These are phyloP conservation scores for Dinoponera quadriceps DNA, from an alignment of 1,140 invertebrate genomes.

Conservation along the genomic window DNA sequence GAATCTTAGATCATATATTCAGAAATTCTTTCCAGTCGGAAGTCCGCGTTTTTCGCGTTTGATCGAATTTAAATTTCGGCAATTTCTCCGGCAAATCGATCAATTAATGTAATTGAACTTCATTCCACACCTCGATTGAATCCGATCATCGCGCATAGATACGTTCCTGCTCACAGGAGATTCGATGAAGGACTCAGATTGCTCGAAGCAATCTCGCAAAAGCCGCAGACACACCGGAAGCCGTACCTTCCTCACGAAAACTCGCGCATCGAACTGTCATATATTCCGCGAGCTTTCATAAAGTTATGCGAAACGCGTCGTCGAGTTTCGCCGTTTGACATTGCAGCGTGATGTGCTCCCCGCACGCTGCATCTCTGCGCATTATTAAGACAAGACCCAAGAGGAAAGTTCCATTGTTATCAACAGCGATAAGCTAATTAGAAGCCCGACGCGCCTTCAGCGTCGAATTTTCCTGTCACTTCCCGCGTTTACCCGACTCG, in stretches of 20 bases:
- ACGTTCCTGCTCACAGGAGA: not conserved
- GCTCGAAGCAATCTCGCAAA: slow-evolving; percentile 22
- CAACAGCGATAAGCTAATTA: slow-evolving; percentile 46
- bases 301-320: slow-evolving; percentile 46
- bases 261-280: slow-evolving; percentile 10
- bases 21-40: not conserved
- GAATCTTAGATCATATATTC: not conserved
- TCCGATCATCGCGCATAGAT: not conserved
- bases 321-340: slow-evolving; percentile 23
- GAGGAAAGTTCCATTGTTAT: slow-evolving; percentile 24
- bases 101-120: not conserved
- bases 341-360: slow-evolving; percentile 6
- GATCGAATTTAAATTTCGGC: not conserved
- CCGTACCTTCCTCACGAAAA: slow-evolving; percentile 7
- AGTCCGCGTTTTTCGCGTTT: not conserved
- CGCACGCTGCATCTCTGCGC: slow-evolving; percentile 5
- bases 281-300: slow-evolving; percentile 15
- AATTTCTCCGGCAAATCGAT: not conserved
- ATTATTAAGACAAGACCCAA: slow-evolving; percentile 39
- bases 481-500: not conserved
- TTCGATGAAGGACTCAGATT: slow-evolving; percentile 17
- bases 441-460: slow-evolving; percentile 26
- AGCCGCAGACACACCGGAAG: not conserved
- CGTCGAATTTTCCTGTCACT: slow-evolving; percentile 22
- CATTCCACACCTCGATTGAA: not conserved